Base-by-base conservation (phyloP, 2,113 vertebrate genomes). In the Cyprinodon tularosa region DNA sequence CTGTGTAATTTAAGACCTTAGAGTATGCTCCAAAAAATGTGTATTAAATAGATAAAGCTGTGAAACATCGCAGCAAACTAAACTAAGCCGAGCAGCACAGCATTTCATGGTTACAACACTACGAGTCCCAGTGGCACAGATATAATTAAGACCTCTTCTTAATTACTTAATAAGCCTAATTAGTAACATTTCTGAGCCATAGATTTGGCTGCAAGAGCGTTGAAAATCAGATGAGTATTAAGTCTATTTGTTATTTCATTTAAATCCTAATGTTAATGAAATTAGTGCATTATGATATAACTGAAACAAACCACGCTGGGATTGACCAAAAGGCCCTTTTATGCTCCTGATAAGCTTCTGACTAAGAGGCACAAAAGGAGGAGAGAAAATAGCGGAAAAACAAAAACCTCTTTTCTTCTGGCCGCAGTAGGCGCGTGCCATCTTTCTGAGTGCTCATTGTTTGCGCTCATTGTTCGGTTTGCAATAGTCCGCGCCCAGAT, bases 131-230 rank as follows among this genome's bases (percentile, higher is more conserved):
- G 86, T 93, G 91, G 92, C 86, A 45, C 90, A 81, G 83, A 92
- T 89, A 90, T 92, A 94, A 94, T 94, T 92, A 92, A 93, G 93
- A 92, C 88, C 90, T 91, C 89, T 88, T 92, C 92, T 93, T 93
- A 94, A 94, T 93, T 91, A 93, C 92, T 92, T 94, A 94, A 94
- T 93, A 92, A 86, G 88, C 83, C 88, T 92, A 93, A 94, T 94
- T 94, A 93, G 90, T 82, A 89, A 89, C 84, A 86, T 91, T 89
- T 92, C 76, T 75, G 77, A 84, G 84, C 80, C 69, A 80, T 81
- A 86, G 85, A 90, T 91, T 89, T 92, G 88, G 86, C 92, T 86
- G 71, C 68, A 72, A 83, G 84, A 86, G 89, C 74, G 89, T 91
- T 90, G 82, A 67, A 91, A 92, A 92, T 92, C 91, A 87, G 84